phyloP scores from a whole-genome alignment of 2,797 vertebrate genomes.

The Falco peregrinus region DNA sequence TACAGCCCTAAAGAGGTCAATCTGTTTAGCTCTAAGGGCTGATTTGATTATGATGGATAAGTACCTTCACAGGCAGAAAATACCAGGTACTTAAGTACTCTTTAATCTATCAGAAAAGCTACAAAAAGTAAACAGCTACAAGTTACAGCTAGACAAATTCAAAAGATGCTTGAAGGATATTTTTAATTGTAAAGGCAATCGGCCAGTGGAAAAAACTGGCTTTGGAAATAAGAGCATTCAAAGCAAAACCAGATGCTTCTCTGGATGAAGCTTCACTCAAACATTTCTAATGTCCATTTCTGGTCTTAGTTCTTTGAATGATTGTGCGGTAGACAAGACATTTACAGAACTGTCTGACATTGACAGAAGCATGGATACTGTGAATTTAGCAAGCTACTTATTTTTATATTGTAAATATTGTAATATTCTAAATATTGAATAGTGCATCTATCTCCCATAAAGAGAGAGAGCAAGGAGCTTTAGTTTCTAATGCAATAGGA shows the following conservation, averaged over 20 bases:
- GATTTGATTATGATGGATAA: constrained; percentile 64
- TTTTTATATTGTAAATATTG: background rate
- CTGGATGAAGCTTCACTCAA: background rate
- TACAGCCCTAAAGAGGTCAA: constrained; percentile 51
- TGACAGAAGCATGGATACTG: background rate
- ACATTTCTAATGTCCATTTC: background rate
- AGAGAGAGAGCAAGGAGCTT: background rate
- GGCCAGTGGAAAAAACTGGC: background rate
- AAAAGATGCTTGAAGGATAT: background rate
- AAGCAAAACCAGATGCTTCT: background rate
- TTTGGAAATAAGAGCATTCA: background rate
- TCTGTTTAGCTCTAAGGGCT: constrained; percentile 46
- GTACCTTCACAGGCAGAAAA: constrained; percentile 43
- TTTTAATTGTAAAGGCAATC: background rate
- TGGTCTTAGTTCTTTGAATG: background rate
- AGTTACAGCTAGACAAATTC: background rate
- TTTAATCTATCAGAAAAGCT: constrained; percentile 45
- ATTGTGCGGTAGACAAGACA: background rate
- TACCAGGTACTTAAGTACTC: constrained; percentile 20
- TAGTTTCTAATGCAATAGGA: background rate
- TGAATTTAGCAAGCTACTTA: background rate
- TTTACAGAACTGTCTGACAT: background rate
- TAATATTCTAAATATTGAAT: background rate
- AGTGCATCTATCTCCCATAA: background rate
- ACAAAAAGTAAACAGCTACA: constrained; percentile 27